These are phyloP conservation scores for Scolopax rusticola DNA, from an alignment of 2,797 vertebrate species.

Conservation along the genomic window DNA sequence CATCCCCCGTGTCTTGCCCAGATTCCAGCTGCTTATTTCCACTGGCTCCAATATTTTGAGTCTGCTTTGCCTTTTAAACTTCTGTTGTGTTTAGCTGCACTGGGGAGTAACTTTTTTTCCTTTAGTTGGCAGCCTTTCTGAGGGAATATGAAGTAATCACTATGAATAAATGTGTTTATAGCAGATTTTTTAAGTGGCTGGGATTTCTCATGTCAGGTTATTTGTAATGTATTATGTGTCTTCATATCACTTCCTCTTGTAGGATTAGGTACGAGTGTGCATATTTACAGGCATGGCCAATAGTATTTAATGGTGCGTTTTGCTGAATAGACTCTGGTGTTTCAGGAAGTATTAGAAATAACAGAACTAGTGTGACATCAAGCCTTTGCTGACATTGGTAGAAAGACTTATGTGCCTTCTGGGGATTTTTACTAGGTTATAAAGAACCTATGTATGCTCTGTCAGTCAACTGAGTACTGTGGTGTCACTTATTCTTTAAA, in stretches of 20 bases:
- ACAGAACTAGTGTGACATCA: neutral
- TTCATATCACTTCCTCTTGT: neutral
- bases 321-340: neutral
- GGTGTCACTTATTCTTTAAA: neutral
- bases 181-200: neutral
- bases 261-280: neutral
- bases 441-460: neutral
- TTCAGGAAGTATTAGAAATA: neutral
- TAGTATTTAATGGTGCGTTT: neutral
- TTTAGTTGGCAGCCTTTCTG: conserved; percentile 8
- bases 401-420: neutral
- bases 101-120: neutral
- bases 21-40: neutral
- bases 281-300: neutral
- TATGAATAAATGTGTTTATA: neutral
- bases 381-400: neutral
- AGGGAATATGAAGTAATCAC: neutral
- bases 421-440: neutral
- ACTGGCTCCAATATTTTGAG: neutral
- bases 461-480: neutral
- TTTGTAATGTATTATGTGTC: neutral
- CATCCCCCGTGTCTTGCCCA: neutral
- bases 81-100: neutral
- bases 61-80: neutral
- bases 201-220: neutral